Base-by-base conservation (phyloP, 2,888 invertebrate species). In the Cybosia mesomella region DNA sequence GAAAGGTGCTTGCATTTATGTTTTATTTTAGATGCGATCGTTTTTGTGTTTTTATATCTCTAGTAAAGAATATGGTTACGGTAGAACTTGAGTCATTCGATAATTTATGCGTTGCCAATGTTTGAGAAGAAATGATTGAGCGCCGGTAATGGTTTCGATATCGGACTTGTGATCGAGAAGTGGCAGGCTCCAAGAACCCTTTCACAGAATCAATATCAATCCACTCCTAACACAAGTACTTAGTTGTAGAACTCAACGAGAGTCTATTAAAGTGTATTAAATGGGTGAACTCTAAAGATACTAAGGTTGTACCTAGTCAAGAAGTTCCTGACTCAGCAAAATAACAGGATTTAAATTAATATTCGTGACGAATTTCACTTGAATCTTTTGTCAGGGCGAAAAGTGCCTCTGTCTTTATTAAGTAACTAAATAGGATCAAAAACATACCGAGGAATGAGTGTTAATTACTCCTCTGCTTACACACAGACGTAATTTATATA, bases 11-110 rank as follows among this genome's bases (percentile, higher is more conserved):
- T 13, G 15, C 11, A 39, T 64, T 67, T 70, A 69, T 70, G 74
- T 83, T 83, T 75, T 69, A 73, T 76, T 34, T 58, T n/a, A 59
- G 22, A 22, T 18, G 18, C 10, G 18, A 61, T 49, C 43, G 5
- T 43, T n/a, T 61, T 28, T 60, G 24, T 21, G 39, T 43, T 10
- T 24, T 43, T 24, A n/a, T n/a, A 49, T 43, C 10, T n/a, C 13
- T 49, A 7, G 18, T 11, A 11, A 28, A 43, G 5, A 18, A 43
- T 21, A 32, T 10, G n/a, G n/a, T 55, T 55, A 24, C 2, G 13
- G 1, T 24, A 9, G 4, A 7, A 24, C 15, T 55, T 18, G 2
- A 49, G 49, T n/a, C 9, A n/a, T n/a, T 49, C 2, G 49, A 49
- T 49, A 49, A 49, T 49, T 49, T 49, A 49, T 49, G 49, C 49